These are phyloP conservation scores for Nomada lathburiana DNA, from an alignment of 2,888 invertebrate species.

Conservation along the genomic window DNA sequence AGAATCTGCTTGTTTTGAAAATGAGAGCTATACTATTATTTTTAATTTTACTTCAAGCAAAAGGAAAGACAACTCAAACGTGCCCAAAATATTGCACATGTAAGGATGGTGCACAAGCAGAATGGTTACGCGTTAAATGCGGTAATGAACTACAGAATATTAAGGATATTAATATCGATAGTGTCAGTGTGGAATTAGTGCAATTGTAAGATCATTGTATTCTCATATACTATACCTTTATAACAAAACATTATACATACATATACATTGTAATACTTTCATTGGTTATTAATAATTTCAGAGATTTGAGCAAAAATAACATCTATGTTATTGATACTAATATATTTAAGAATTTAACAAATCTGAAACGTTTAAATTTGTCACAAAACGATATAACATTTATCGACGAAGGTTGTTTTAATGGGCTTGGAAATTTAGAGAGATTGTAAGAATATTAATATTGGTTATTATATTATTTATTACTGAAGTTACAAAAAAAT, in stretches of 20 bases:
- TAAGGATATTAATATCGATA: conserved; percentile 87
- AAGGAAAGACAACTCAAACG: conserved; percentile 70
- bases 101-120: conserved; percentile 85
- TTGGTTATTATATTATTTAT: conserved; percentile 20
- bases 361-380: conserved; percentile 87
- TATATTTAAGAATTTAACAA: conserved; percentile 80
- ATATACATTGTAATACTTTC: neutral
- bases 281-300: conserved; percentile 76
- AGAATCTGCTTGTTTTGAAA: conserved; percentile 48
- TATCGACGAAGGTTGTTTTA: conserved; percentile 89
- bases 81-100: conserved; percentile 87
- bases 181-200: conserved; percentile 87
- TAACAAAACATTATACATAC: neutral
- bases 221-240: neutral
- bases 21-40: conserved; percentile 73
- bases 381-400: conserved; percentile 89
- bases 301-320: conserved; percentile 89
- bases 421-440: conserved; percentile 88
- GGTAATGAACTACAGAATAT: conserved; percentile 87
- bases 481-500: neutral
- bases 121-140: conserved; percentile 88
- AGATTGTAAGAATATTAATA: conserved; percentile 86
- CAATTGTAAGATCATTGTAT: conserved; percentile 87
- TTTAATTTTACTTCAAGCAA: conserved; percentile 72
- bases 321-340: conserved; percentile 85